Conservation (phyloP, 1,140 invertebrate genomes). For the Paraescarpia echinospica region DNA sequence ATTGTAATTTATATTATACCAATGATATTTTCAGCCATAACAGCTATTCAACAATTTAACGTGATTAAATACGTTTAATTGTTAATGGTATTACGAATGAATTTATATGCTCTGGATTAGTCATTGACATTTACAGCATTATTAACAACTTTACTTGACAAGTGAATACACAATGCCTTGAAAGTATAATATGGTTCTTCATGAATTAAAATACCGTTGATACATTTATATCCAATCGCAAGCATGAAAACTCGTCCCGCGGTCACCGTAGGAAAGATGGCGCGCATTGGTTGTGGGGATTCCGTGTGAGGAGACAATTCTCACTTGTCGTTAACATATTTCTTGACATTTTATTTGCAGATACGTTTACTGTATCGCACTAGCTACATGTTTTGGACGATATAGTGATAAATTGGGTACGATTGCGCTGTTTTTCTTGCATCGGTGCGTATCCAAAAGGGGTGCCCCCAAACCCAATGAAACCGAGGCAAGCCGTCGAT, state of each 20-base stretch:
- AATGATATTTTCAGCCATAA: neutral
- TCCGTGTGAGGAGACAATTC: neutral
- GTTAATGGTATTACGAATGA: neutral
- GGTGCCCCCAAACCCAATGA: constrained; percentile 3
- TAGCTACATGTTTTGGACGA: neutral
- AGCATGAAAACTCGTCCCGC: neutral
- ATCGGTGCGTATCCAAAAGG: neutral
- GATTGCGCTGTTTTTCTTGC: neutral
- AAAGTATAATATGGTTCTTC: neutral
- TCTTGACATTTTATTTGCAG: neutral
- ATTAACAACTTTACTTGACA: neutral
- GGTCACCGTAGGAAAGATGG: neutral
- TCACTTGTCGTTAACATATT: neutral
- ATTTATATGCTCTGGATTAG: neutral
- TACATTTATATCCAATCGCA: neutral
- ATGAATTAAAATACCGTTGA: neutral
- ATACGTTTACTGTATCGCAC: neutral
- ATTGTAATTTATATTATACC: neutral
- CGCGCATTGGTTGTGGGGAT: neutral
- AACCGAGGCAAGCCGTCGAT: neutral
- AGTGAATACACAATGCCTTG: neutral
- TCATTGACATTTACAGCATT: neutral
- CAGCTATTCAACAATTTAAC: neutral
- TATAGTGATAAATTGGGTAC: neutral
- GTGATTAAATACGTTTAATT: neutral